phyloP scores from a whole-genome alignment of 1,140 invertebrate species.

The Xylocopa sonorina region DNA sequence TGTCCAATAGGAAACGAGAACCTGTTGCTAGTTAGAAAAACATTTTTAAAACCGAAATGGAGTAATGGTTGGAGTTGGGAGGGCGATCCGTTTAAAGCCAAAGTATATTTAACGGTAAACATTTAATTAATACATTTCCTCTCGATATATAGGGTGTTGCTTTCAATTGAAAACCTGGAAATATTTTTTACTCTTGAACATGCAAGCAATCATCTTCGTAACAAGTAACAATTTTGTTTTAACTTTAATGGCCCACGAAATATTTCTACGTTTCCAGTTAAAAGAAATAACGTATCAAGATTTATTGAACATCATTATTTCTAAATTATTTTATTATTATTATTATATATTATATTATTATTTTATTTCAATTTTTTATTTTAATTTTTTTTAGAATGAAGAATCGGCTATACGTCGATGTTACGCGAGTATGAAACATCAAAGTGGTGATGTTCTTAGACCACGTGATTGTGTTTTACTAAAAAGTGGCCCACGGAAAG shows the following conservation, averaged over 20 bases:
- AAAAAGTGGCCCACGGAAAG: slow-evolving; percentile 91
- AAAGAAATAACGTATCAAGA: neutral
- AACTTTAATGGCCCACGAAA: too few relatives aligned
- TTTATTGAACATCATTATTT: neutral
- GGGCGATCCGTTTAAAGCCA: slow-evolving; percentile 90
- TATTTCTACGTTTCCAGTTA: too few relatives aligned
- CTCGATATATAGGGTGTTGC: too few relatives aligned
- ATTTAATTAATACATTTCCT: neutral
- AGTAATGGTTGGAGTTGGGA: slow-evolving; percentile 96
- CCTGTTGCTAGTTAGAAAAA: slow-evolving; percentile 74
- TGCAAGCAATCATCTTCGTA: too few relatives aligned
- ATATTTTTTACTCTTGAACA: too few relatives aligned
- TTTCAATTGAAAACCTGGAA: too few relatives aligned
- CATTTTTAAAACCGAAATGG: slow-evolving; percentile 87
- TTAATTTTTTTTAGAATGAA: slow-evolving; percentile 89
- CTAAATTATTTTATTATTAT: slow-evolving; percentile 33
- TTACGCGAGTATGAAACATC: slow-evolving; percentile 94
- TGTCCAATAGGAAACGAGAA: slow-evolving; percentile 69
- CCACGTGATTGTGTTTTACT: slow-evolving; percentile 94
- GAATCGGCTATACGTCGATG: slow-evolving; percentile 89
- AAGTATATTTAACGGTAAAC: slow-evolving; percentile 94
- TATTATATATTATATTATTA: too few relatives aligned
- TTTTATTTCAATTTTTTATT: too few relatives aligned
- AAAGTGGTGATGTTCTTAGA: slow-evolving; percentile 92
- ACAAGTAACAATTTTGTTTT: too few relatives aligned